Percentiles rank a stretch among this genome's conserved stretches.
These are phyloP conservation scores for cattle (Bos taurus) DNA, from an alignment of 2,113 vertebrate species.

Conservation along the genomic window DNA sequence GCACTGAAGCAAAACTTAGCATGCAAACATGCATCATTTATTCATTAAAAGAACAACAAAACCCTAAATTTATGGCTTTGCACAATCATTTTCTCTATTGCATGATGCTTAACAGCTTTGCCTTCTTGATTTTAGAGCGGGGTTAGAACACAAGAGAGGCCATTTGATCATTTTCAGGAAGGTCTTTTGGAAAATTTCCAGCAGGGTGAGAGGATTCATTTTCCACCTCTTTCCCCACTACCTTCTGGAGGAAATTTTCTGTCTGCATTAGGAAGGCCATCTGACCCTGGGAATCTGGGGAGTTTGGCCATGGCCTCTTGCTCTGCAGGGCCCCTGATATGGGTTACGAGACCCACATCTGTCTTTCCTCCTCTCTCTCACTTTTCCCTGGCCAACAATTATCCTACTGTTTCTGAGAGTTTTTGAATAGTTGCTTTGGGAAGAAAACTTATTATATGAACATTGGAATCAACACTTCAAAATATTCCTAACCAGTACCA, in stretches of 20 bases:
- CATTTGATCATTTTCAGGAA: neutral
- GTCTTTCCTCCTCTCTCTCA: neutral
- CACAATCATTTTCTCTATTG: neutral
- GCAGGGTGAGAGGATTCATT: neutral
- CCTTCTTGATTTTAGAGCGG: neutral
- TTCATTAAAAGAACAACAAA: neutral
- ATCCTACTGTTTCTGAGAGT: neutral
- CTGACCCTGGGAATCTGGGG: neutral
- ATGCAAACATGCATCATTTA: neutral
- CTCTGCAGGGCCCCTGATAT: rapidly evolving
- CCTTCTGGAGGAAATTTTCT: neutral
- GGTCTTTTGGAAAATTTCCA: neutral
- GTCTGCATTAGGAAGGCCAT: neutral
- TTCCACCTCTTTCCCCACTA: neutral
- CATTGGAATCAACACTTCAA: neutral
- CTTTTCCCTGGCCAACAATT: neutral
- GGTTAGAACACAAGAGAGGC: neutral
- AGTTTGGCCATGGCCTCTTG: neutral
- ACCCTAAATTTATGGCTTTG: neutral
- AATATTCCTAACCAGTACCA: neutral
- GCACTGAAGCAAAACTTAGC: neutral
- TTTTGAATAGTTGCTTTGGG: neutral
- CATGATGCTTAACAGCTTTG: neutral
- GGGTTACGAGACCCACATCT: neutral
- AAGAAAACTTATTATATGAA: neutral